Conservation (phyloP, 2,888 invertebrate species). For the Ophioninae sp. region DNA sequence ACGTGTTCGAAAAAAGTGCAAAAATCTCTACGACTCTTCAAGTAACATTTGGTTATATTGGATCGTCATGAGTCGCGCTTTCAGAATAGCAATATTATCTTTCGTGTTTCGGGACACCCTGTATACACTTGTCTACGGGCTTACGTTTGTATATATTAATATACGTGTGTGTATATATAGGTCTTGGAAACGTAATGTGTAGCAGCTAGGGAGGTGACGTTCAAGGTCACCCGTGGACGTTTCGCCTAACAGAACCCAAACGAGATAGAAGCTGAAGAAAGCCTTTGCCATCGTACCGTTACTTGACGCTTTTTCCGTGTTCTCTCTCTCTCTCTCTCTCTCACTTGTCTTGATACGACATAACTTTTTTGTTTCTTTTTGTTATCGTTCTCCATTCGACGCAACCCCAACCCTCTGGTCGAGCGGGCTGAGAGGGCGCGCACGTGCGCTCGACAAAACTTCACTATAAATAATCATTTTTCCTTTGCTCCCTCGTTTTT, state of each 20-base stretch:
- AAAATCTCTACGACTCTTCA: no score
- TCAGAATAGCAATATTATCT: no score
- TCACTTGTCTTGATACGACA: slow-evolving; percentile 13
- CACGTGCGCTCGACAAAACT: not conserved
- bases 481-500: not conserved
- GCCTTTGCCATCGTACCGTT: slow-evolving; percentile 22
- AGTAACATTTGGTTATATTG: no score
- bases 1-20: no score
- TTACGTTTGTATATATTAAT: no score
- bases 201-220: slow-evolving; percentile 66
- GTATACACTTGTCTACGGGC: no score
- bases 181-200: slow-evolving; percentile 56
- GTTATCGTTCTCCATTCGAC: not conserved
- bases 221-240: slow-evolving; percentile 76
- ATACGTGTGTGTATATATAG: not conserved
- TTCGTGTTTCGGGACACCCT: no score
- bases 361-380: slow-evolving; percentile 23
- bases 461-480: slow-evolving; percentile 28
- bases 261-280: slow-evolving; percentile 33
- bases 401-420: slow-evolving; percentile 19
- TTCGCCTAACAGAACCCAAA: slow-evolving; percentile 47
- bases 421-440: not conserved
- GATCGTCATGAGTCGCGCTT: no score
- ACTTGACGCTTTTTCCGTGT: slow-evolving; percentile 11
- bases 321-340: slow-evolving; percentile 13